Base-by-base conservation (phyloP, 2,888 invertebrate genomes). In the Tinea semifulvella region DNA sequence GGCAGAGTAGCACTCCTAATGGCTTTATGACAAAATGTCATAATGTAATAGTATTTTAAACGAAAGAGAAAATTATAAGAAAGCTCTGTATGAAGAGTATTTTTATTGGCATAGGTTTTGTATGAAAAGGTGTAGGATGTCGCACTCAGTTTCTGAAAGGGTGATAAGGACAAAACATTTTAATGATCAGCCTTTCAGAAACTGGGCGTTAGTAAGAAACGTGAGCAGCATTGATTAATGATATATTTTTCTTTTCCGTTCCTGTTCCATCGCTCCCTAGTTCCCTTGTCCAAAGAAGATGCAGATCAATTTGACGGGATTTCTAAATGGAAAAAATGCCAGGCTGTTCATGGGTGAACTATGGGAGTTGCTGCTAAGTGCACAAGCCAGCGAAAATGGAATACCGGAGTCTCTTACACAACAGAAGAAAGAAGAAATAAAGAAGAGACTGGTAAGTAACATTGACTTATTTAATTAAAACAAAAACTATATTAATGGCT, bases 271-370 rank as follows among this genome's bases (percentile, higher is more conserved):
- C 64, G 60, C 67, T 79, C 84, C 81, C 67, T 83, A 94, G 93
- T 92, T 88, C 80, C 97, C 97, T 44, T 96, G 98, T 82, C 96
- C 97, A 42, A 94, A 96, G 76, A 94, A 96, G 79, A 98, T 99
- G 91, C 98, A 99, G 87, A 99, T 99, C 64, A 99, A 99, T 80
- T 84, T 99, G 73, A 99, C 99, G 38, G 99, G 99, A 39, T 99
- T 99, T 75, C 83, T 99, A 50, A 98, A 99, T 67, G 97, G 97
- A 8, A 95, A 96, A 72, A 96, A 98, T 76, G 97, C 99, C 13
- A 86, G 98, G 28, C 90, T 94, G 56, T 99, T 99, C 74, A 96
- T 98, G 93, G 92, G 92, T 2, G 98, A 99, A 71, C 83, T 99
- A 44, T 99, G 99, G 99, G 91, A 93, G 51, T 77, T 98, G 54